Evolutionary conservation across 2,888 invertebrate species (phyloP).

Genomic region (Thecocarcelia acutangulata): DNA sequence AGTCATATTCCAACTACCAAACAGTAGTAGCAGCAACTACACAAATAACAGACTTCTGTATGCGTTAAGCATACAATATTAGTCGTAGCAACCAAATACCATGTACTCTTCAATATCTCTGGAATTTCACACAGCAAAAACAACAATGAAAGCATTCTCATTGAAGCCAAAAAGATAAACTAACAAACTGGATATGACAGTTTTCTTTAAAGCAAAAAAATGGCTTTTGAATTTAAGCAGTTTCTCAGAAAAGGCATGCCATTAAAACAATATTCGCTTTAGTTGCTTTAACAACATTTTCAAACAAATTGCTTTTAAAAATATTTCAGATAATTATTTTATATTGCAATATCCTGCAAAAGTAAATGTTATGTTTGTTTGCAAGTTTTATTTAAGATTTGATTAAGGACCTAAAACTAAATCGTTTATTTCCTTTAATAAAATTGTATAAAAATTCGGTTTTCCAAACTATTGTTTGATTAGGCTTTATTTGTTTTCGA

Average conservation of each 20-base stretch:
- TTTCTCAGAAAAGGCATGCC: not conserved
- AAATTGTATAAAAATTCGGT: too few species aligned
- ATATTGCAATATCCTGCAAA: too few species aligned
- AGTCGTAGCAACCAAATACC: slow-evolving; percentile 57
- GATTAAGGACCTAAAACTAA: too few species aligned
- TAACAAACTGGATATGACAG: slow-evolving; percentile 50
- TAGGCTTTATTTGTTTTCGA: too few species aligned
- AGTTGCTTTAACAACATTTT: too few species aligned
- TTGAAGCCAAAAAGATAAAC: not conserved
- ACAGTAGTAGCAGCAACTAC: slow-evolving; percentile 38
- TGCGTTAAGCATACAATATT: slow-evolving; percentile 69
- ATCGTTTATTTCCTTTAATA: too few species aligned
- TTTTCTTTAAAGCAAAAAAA: slow-evolving; percentile 34
- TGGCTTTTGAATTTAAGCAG: slow-evolving; percentile 39
- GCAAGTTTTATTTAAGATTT: too few species aligned
- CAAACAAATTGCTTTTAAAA: too few species aligned
- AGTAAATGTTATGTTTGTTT: too few species aligned
- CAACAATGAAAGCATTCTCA: slow-evolving; percentile 15
- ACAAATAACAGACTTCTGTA: slow-evolving; percentile 61
- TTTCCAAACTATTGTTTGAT: too few species aligned
- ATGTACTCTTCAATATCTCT: slow-evolving; percentile 43
- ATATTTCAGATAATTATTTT: too few species aligned
- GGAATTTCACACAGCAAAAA: slow-evolving; percentile 37
- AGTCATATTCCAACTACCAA: slow-evolving; percentile 32
- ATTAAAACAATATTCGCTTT: too few species aligned